Evolutionary conservation across 2,888 invertebrate genomes (phyloP).

Genomic region (Drosophila nigricruria): DNA sequence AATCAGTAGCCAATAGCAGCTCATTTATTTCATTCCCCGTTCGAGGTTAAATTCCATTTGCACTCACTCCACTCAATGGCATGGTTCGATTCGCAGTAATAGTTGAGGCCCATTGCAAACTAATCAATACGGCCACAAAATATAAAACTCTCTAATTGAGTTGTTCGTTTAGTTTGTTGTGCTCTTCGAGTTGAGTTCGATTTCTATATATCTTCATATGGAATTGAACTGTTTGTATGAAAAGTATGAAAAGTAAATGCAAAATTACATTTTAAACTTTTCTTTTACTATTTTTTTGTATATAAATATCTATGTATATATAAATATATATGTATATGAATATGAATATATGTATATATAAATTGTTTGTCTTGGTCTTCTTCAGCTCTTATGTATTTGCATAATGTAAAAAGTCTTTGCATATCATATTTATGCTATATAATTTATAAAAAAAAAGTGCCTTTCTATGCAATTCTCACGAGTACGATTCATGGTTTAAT

Average conservation of each 20-base stretch:
- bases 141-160: constrained; percentile 17
- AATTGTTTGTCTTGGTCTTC: too few species aligned
- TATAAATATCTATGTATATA: too few species aligned
- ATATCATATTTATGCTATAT: too few species aligned
- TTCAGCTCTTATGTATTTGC: too few species aligned
- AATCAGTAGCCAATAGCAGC: constrained; percentile 72
- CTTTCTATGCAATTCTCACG: too few species aligned
- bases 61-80: constrained; percentile 7
- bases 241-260: background rate
- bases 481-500: too few species aligned
- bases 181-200: background rate
- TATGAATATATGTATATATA: too few species aligned
- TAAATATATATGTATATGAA: too few species aligned
- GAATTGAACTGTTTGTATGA: too few species aligned
- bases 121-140: constrained; percentile 6
- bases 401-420: too few species aligned
- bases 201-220: background rate
- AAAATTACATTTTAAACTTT: background rate
- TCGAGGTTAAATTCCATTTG: constrained; percentile 64
- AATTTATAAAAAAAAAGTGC: too few species aligned
- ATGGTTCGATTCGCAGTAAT: constrained; percentile 1
- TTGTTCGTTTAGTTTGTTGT: background rate
- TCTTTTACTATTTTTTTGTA: too few species aligned
- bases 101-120: constrained; percentile 5
- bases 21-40: constrained; percentile 48